Evolutionary conservation across 2,888 invertebrate species (phyloP), one percentile per base, ranked within the genome.

Genomic region (Portevinia maculata): DNA sequence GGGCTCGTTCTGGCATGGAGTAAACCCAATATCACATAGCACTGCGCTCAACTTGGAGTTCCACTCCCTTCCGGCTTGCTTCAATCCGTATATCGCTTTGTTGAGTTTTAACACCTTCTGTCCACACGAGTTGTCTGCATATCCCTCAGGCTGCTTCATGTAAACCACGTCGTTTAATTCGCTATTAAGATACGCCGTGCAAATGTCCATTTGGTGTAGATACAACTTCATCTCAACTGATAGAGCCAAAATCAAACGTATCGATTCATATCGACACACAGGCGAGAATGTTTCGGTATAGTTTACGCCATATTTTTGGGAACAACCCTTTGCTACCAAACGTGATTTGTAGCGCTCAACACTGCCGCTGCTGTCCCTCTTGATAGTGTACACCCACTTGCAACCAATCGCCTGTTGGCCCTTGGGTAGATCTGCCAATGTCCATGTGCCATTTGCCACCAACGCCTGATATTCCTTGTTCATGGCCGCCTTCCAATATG

Each of bases 301-400:
- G 21, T 50, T 64, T 19, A 64, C 13, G 13, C 64, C 50, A 9
- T 24, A 34, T 21, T 28, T 17, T 37, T 64, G 64, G 6, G 50
- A 34, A 21, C 50, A 64, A 1, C 64, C 50, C 9, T 64, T 64
- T 5, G 50, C 37, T 8, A 64, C 64, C 9, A 64, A 8, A 13
- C 34, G 64, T 2, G 64, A 21, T 7, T 64, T 64, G 19, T 21
- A 50, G 11, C 50, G 37, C 9, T 64, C 37, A 17, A 64, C 17
- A 11, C n/a, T 37, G 5, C 50, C 50, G 5, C 28, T 3, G n/a
- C 21, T 17, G 13, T 53, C 44, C 11, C 37, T 21, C 3, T 65
- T 74, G 0, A 48, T n/a, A 7, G 48, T 70, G 19, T 48, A 86
- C 0, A 85, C 85, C 85, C 85, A 86, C n/a, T 83, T 85, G 24